Conservation (phyloP, 2,888 invertebrate genomes). For the Pristionchus arcanus region DNA sequence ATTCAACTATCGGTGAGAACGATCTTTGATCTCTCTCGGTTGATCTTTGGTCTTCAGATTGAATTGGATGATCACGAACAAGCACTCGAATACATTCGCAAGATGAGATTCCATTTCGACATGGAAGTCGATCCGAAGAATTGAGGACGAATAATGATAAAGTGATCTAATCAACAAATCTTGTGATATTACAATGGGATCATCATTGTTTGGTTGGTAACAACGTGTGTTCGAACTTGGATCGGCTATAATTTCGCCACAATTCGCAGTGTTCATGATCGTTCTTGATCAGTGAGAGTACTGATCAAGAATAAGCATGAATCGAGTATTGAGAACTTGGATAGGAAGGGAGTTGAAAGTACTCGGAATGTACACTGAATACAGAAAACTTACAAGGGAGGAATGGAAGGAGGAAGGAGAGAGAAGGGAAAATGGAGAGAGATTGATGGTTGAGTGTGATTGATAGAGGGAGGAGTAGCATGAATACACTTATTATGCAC, state of each 20-base stretch:
- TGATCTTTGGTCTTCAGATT: conserved; percentile 44
- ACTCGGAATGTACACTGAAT: background rate
- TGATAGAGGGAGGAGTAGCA: conserved; percentile 6
- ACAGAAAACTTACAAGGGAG: background rate
- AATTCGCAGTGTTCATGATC: background rate
- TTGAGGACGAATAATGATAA: background rate
- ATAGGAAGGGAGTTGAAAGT: background rate
- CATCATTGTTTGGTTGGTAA: background rate
- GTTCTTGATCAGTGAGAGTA: too few species aligned
- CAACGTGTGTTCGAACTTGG: background rate
- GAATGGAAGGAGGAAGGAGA: background rate
- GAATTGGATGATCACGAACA: conserved; percentile 9
- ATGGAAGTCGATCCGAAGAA: conserved; percentile 45
- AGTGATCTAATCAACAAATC: background rate
- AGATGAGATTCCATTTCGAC: conserved; percentile 51
- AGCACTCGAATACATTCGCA: conserved; percentile 36
- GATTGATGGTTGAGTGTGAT: background rate
- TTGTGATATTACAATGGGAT: background rate
- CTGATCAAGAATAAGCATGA: background rate
- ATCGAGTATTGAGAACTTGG: background rate
- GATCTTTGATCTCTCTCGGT: conserved; percentile 37
- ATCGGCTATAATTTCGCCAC: background rate
- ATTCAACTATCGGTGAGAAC: conserved; percentile 25
- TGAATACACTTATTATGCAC: background rate
- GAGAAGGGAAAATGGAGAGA: background rate